Percentiles rank a stretch among this genome's conserved stretches.
Conservation (phyloP, 92 coral and sea anemone species). For the Plumapathes pennacea region DNA sequence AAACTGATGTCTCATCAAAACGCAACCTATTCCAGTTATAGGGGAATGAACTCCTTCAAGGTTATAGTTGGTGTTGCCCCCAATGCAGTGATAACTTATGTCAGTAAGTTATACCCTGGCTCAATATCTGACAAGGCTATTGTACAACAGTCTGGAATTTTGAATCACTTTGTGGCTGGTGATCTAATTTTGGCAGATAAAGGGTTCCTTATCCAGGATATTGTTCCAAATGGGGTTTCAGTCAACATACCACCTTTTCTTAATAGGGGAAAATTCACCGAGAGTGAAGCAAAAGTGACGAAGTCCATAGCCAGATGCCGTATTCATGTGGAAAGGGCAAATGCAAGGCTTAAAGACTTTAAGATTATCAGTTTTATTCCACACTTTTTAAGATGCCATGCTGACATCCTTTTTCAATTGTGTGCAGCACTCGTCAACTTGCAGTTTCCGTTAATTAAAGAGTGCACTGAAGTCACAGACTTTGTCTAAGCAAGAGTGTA, state of each 20-base stretch:
- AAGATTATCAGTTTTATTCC: constrained; percentile 10
- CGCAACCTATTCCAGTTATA: constrained; percentile 29
- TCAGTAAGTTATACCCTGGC: constrained; percentile 48
- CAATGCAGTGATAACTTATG: constrained; percentile 48
- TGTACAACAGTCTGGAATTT: constrained; percentile 14
- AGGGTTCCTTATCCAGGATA: constrained; percentile 18
- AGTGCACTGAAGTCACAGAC: constrained; percentile 19
- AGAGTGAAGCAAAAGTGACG: constrained; percentile 32
- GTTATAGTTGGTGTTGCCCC: constrained; percentile 55
- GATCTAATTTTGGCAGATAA: constrained; percentile 33
- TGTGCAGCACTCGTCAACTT: constrained; percentile 52
- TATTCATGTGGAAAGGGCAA: constrained; percentile 32
- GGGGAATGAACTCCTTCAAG: constrained; percentile 42
- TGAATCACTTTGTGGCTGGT: constrained; percentile 20
- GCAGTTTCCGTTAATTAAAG: constrained; percentile 43
- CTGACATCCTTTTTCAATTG: constrained; percentile 43
- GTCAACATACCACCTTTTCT: constrained; percentile 38
- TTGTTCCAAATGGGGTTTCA: constrained; percentile 27
- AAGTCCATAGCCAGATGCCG: constrained; percentile 31
- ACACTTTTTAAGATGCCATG: constrained; percentile 13
- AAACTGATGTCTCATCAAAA: constrained; percentile 29
- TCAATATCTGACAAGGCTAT: constrained; percentile 46
- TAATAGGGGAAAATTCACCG: constrained; percentile 23
- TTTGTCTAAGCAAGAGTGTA: constrained; percentile 11
- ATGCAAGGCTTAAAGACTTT: constrained; percentile 17